Percentiles rank a stretch among this genome's conserved stretches.
Evolutionary conservation across 2,113 vertebrate genomes (phyloP).

Genomic region (Myanophis thanlyinensis): DNA sequence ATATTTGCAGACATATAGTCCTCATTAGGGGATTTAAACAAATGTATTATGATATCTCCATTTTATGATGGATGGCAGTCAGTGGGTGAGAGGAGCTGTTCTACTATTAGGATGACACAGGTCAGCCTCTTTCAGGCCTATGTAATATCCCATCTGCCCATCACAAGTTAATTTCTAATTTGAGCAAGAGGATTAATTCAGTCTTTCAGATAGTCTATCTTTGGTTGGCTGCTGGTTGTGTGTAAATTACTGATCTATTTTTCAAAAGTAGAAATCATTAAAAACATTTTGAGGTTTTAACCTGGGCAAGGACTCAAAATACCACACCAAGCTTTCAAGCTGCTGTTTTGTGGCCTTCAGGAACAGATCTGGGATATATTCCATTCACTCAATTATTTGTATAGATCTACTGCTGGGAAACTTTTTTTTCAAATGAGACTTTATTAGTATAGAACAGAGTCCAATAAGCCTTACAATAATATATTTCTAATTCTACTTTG

Average conservation of each 20-base stretch:
- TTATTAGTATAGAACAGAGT: not conserved
- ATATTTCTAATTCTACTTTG: not conserved
- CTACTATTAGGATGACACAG: not conserved
- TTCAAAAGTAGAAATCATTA: not conserved
- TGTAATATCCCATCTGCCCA: not conserved
- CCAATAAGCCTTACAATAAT: not conserved
- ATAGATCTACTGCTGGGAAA: not conserved
- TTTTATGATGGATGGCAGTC: not conserved
- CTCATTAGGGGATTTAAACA: not conserved
- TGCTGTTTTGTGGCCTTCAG: not conserved
- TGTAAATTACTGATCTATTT: not conserved
- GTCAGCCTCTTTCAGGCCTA: not conserved
- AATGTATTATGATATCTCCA: not conserved
- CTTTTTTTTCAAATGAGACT: not conserved
- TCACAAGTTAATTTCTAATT: not conserved
- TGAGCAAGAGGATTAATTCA: not conserved
- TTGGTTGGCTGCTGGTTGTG: not conserved
- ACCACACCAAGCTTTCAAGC: not conserved
- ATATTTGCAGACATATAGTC: not conserved
- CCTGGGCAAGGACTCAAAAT: not conserved
- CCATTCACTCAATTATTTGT: not conserved
- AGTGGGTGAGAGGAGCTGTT: not conserved
- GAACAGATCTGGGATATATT: not conserved
- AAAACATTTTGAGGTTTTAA: not conserved
- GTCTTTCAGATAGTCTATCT: not conserved